A percentile compares a stretch with the other conserved stretches of the same genome.
phyloP scores from a whole-genome alignment of 1,140 invertebrate genomes.

The Atopsyche davidsoni region DNA sequence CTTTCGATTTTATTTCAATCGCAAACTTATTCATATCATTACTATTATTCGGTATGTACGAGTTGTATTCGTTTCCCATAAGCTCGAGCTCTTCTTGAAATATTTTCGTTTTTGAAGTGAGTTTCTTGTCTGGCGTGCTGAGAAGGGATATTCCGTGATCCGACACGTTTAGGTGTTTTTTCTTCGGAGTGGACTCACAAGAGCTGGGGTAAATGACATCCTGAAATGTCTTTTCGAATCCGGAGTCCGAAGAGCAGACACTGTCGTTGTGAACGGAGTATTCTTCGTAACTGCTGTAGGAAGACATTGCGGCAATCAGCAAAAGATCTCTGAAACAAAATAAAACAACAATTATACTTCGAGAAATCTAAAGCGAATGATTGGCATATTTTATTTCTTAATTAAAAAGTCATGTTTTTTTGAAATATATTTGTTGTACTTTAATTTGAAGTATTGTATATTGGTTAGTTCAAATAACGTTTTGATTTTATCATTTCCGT shows the following conservation, averaged over 20 bases:
- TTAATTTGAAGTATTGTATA: no score
- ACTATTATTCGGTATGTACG: slow-evolving; percentile 19
- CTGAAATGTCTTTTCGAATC: slow-evolving; percentile 56
- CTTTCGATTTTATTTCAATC: slow-evolving; percentile 14
- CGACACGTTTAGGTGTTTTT: slow-evolving; percentile 34
- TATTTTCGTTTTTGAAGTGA: slow-evolving; percentile 35
- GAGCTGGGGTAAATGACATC: slow-evolving; percentile 17
- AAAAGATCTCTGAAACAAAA: background rate
- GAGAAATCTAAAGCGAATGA: no score
- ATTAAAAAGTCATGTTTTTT: no score
- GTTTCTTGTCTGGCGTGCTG: slow-evolving; percentile 28
- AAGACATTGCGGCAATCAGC: slow-evolving; percentile 32
- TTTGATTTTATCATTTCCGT: no score
- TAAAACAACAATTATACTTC: no score
- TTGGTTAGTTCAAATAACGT: no score
- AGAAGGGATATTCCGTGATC: slow-evolving; percentile 36
- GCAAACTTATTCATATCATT: slow-evolving; percentile 7
- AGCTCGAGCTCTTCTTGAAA: slow-evolving; percentile 32
- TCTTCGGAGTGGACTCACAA: slow-evolving; percentile 6
- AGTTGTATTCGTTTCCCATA: slow-evolving; percentile 32
- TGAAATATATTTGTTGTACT: no score
- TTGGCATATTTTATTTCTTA: no score
- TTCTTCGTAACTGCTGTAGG: slow-evolving; percentile 36
- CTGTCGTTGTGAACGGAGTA: slow-evolving; percentile 55
- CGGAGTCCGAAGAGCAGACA: slow-evolving; percentile 63